Evolutionary conservation across 2,888 invertebrate genomes (phyloP).

Genomic region (Mimumesa dahlbomi): DNA sequence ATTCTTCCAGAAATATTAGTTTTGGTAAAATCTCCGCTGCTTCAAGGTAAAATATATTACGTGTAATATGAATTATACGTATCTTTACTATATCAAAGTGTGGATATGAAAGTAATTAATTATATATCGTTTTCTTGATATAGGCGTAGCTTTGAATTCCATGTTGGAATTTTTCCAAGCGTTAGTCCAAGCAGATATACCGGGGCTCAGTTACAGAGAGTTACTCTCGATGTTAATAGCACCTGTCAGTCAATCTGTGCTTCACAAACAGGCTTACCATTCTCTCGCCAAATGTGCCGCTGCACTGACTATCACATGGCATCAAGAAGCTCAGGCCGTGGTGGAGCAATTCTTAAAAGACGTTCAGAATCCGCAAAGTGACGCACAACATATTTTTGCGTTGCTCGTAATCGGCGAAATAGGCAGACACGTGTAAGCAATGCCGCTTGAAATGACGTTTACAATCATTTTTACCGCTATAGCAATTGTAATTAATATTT

Average conservation of each 20-base stretch:
- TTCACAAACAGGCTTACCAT: constrained; percentile 91
- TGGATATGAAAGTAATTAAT: background rate
- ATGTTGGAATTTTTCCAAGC: constrained; percentile 96
- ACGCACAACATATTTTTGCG: constrained; percentile 95
- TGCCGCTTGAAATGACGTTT: too few relatives aligned
- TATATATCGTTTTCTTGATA: constrained; percentile 9
- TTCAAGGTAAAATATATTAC: constrained; percentile 88
- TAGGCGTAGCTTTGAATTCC: constrained; percentile 93
- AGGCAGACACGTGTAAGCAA: constrained; percentile 92
- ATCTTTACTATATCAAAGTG: background rate
- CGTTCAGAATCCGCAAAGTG: constrained; percentile 86
- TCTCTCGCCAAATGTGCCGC: constrained; percentile 98
- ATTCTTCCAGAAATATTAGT: constrained; percentile 93
- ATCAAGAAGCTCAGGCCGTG: constrained; percentile 85
- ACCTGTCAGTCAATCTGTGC: constrained; percentile 82
- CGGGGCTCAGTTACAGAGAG: constrained; percentile 90
- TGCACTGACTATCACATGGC: constrained; percentile 92
- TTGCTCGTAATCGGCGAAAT: constrained; percentile 98
- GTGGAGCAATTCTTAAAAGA: constrained; percentile 87
- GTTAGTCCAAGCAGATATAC: constrained; percentile 91
- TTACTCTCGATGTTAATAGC: constrained; percentile 89
- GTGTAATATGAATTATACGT: too few relatives aligned
- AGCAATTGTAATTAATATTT: background rate
- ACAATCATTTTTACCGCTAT: background rate
- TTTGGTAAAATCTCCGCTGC: constrained; percentile 93